Percentiles rank a stretch among this genome's conserved stretches.
Conservation (phyloP, 2,797 vertebrate species). For the Austrolebias charrua region DNA sequence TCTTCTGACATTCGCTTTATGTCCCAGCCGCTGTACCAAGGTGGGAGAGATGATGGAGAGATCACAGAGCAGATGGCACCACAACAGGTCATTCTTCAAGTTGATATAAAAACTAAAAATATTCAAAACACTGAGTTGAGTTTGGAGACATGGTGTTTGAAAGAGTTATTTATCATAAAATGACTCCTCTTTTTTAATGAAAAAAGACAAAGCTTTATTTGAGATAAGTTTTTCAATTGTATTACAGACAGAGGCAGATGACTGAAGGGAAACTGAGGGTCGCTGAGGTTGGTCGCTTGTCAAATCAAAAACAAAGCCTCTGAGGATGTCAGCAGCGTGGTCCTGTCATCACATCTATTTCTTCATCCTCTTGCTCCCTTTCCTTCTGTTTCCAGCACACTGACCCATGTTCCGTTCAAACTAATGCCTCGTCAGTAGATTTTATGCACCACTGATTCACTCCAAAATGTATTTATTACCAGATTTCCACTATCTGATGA, state of each 20-base stretch:
- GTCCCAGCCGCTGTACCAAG: slow-evolving; percentile 17
- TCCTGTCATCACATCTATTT: slow-evolving; percentile 43
- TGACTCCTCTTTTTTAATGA: neutral
- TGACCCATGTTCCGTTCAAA: slow-evolving; percentile 46
- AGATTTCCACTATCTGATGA: slow-evolving; percentile 23
- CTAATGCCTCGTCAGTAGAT: slow-evolving; percentile 43
- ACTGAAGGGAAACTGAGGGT: slow-evolving; percentile 40
- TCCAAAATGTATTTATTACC: slow-evolving; percentile 9
- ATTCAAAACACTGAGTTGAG: slow-evolving; percentile 19
- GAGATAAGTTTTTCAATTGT: slow-evolving; percentile 10
- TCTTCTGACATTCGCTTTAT: slow-evolving; percentile 19
- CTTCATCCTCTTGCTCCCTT: slow-evolving; percentile 9
- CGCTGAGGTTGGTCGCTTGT: slow-evolving; percentile 48
- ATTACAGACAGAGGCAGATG: slow-evolving; percentile 35
- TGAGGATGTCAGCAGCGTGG: slow-evolving; percentile 52
- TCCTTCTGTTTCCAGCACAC: slow-evolving; percentile 30
- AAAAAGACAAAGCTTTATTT: slow-evolving; percentile 12
- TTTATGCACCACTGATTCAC: slow-evolving; percentile 2
- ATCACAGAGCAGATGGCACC: slow-evolving; percentile 56
- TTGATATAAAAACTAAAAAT: slow-evolving; percentile 28
- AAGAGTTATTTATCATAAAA: slow-evolving; percentile 4
- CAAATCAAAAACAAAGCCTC: slow-evolving; percentile 52
- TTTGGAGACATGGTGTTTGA: neutral
- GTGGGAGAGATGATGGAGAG: slow-evolving; percentile 14
- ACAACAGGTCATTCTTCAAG: slow-evolving; percentile 39